These are phyloP conservation scores for Acrocera orbiculus DNA, from an alignment of 2,888 invertebrate species.

Conservation along the genomic window DNA sequence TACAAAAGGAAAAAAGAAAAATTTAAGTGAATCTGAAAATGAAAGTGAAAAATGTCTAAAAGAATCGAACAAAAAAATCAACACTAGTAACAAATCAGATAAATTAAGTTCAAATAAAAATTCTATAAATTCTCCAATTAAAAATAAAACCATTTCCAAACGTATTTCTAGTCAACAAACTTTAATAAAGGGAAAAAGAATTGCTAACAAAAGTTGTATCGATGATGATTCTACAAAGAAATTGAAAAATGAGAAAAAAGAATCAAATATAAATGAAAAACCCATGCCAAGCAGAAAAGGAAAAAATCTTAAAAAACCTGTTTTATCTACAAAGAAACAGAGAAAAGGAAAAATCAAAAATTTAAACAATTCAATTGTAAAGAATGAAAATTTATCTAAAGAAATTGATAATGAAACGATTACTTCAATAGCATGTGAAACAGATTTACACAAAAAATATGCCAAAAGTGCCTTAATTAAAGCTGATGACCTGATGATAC, in stretches of 20 bases:
- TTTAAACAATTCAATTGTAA: not conserved
- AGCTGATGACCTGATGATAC: slow-evolving; percentile 18
- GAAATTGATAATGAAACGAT: not conserved
- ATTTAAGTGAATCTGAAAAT: slow-evolving; percentile 5
- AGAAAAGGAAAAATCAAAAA: not conserved
- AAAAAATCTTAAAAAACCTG: too few relatives aligned
- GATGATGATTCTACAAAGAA: not conserved
- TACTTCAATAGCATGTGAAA: slow-evolving; percentile 27
- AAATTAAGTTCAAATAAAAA: too few relatives aligned
- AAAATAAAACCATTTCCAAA: too few relatives aligned
- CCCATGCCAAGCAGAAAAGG: too few relatives aligned
- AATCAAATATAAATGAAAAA: too few relatives aligned
- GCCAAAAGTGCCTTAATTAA: slow-evolving; percentile 26
- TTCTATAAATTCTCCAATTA: too few relatives aligned
- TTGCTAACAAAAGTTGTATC: too few relatives aligned
- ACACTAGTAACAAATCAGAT: too few relatives aligned
- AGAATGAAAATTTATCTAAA: slow-evolving; percentile 1
- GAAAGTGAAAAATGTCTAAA: slow-evolving; percentile 7
- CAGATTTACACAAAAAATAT: slow-evolving; percentile 31
- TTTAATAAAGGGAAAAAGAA: too few relatives aligned
- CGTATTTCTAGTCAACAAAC: too few relatives aligned
- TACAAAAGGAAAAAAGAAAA: not conserved
- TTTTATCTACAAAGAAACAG: not conserved
- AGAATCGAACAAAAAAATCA: too few relatives aligned
- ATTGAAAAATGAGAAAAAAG: not conserved